Percentiles rank a stretch among this genome's conserved stretches.
phyloP scores from a whole-genome alignment of 2,888 invertebrate genomes.

The Pantelozetes paolii region DNA sequence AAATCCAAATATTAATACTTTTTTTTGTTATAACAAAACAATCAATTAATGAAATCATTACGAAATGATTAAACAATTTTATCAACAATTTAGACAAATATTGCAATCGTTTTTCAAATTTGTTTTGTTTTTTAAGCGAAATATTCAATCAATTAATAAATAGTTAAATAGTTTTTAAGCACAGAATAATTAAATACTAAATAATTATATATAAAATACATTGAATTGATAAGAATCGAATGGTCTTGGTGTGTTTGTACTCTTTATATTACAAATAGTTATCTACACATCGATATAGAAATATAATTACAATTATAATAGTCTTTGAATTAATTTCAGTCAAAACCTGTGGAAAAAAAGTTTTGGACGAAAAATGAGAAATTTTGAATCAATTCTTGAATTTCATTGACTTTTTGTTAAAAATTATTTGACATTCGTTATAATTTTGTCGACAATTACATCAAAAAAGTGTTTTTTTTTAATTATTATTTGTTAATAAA shows the following conservation, averaged over 20 bases:
- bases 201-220: slow-evolving; percentile 5
- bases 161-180: neutral
- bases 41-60: neutral
- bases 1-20: neutral
- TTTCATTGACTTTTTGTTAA: no score
- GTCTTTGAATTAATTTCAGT: no score
- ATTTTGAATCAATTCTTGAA: no score
- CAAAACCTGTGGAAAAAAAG: no score
- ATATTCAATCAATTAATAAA: neutral
- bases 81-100: no score
- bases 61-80: neutral
- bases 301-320: neutral
- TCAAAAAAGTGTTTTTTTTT: no score
- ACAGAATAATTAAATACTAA: neutral
- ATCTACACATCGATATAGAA: neutral
- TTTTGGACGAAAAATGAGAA: no score
- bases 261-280: neutral
- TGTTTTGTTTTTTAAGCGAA: no score
- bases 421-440: neutral
- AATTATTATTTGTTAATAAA: no score
- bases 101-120: no score
- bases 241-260: neutral
- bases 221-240: neutral
- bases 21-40: neutral
- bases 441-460: neutral